phyloP scores from a whole-genome alignment of 2,113 vertebrate genomes.

The western clawed frog (Xenopus tropicalis) region UCB_Xtro_10.0 CM004451.2:83534001-83534500 shows the following conservation, averaged over 20 bases:
- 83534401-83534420: neutral
- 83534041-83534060: neutral
- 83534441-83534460: neutral
- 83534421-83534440: neutral
- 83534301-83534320: neutral
- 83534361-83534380: neutral
- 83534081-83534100: neutral
- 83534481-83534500: neutral
- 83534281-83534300: neutral
- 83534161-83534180: neutral
- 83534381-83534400: neutral
- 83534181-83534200: neutral
- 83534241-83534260: slow-evolving; percentile 32
- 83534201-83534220: slow-evolving; percentile 6
- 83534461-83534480: neutral
- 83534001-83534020: too few species aligned
- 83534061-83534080: slow-evolving; percentile 5
- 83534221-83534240: slow-evolving; percentile 16
- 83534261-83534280: slow-evolving; percentile 15
- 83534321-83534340: slow-evolving; percentile 1
- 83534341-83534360: neutral
- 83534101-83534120: neutral
- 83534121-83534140: slow-evolving; percentile 1
- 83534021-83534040: too few species aligned
- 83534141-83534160: neutral